Evolutionary conservation across 2,113 vertebrate genomes (phyloP).

Genomic region (Halcyon senegalensis): DNA sequence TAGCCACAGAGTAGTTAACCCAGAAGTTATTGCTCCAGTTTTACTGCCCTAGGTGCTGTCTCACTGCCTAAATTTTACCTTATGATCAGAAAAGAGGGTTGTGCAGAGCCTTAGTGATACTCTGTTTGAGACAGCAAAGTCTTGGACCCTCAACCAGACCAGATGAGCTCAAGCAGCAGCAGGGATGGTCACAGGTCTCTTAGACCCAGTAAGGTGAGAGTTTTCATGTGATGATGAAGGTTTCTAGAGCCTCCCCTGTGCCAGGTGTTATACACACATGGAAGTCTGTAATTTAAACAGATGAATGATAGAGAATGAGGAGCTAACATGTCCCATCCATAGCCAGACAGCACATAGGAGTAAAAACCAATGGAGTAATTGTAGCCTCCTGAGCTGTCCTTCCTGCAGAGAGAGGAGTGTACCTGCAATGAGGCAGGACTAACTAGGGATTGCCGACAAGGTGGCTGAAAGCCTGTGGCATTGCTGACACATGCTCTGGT

Average conservation of each 20-base stretch:
- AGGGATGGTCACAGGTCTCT: background rate
- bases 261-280: background rate
- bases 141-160: background rate
- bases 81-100: background rate
- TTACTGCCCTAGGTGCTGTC: background rate
- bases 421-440: too few species aligned
- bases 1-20: too few species aligned
- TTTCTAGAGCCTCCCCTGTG: background rate
- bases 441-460: background rate
- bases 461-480: background rate
- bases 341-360: background rate
- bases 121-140: background rate
- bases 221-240: background rate
- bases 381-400: background rate
- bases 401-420: background rate
- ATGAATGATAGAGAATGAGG: background rate
- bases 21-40: background rate
- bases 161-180: background rate
- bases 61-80: background rate
- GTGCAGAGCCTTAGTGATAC: background rate
- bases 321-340: background rate
- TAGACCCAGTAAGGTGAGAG: background rate
- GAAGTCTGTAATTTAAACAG: background rate
- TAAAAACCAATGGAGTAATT: background rate
- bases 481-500: background rate